Percentiles rank a stretch among this genome's conserved stretches.
phyloP scores from a whole-genome alignment of 1,140 invertebrate genomes.

The Tribolium madens region DNA sequence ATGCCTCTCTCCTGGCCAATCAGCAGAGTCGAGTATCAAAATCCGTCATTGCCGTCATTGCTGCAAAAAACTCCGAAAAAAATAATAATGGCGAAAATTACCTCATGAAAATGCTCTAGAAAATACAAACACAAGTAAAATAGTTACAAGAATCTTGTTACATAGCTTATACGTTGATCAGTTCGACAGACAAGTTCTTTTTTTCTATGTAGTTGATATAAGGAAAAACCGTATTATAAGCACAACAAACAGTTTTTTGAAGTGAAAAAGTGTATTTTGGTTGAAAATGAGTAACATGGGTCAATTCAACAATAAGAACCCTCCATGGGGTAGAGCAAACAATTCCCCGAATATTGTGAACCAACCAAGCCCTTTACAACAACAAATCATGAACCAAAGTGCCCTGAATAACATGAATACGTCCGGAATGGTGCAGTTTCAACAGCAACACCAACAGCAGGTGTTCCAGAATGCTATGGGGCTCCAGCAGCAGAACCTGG shows the following conservation, averaged over 20 bases:
- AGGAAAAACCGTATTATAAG: not conserved
- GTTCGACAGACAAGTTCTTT: not conserved
- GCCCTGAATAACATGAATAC: slow-evolving; percentile 69
- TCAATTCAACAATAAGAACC: slow-evolving; percentile 66
- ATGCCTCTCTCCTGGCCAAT: not conserved
- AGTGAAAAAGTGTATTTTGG: slow-evolving; percentile 9
- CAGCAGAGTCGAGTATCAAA: not conserved
- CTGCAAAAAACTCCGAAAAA: not conserved
- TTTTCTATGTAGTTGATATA: not conserved
- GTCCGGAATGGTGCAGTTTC: slow-evolving; percentile 72
- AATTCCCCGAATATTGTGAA: slow-evolving; percentile 61
- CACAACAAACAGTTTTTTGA: not conserved
- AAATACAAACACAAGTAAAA: not conserved
- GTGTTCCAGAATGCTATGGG: slow-evolving; percentile 72
- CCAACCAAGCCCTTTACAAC: slow-evolving; percentile 68
- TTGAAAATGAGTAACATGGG: slow-evolving; percentile 38
- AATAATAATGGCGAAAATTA: slow-evolving; percentile 8
- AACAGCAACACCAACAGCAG: slow-evolving; percentile 72
- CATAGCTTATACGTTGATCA: not conserved
- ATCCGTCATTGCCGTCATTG: slow-evolving; percentile 12
- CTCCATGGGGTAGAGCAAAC: slow-evolving; percentile 71
- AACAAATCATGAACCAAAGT: slow-evolving; percentile 70
- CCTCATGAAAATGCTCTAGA: not conserved
- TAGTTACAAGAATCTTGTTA: not conserved
- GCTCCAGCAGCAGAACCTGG: slow-evolving; percentile 67